Conservation (phyloP, 2,888 invertebrate genomes). For the Apoda limacodes region DNA sequence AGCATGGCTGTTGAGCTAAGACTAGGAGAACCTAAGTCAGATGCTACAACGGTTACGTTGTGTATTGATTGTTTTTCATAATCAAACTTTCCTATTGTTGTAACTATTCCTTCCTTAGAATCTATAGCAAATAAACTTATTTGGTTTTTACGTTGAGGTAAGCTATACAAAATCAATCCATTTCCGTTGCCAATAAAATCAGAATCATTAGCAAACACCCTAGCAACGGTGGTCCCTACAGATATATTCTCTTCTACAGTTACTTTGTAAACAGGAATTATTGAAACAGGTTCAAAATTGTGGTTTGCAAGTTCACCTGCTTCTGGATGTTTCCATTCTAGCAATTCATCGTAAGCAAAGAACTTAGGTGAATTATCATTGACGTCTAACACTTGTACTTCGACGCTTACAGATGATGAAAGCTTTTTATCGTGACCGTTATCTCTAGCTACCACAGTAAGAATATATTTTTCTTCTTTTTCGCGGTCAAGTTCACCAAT, state of each 20-base stretch:
- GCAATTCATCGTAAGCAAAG: constrained; percentile 78
- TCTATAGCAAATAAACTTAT: constrained; percentile 81
- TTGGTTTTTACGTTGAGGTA: constrained; percentile 74
- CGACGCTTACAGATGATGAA: constrained; percentile 80
- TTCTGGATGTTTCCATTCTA: constrained; percentile 60
- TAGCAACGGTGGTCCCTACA: constrained; percentile 79
- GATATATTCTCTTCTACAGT: constrained; percentile 80
- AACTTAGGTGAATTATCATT: constrained; percentile 88
- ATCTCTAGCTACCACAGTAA: constrained; percentile 80
- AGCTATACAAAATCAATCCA: constrained; percentile 82
- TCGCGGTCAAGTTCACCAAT: constrained; percentile 85
- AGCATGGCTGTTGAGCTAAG: constrained; percentile 82
- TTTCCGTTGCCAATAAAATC: constrained; percentile 91
- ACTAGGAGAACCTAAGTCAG: constrained; percentile 87
- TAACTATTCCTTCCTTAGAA: constrained; percentile 85
- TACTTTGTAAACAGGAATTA: constrained; percentile 81
- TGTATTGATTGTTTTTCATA: constrained; percentile 76
- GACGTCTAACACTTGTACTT: constrained; percentile 83
- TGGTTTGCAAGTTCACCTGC: constrained; percentile 57
- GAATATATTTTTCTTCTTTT: constrained; percentile 74
- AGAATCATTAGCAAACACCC: constrained; percentile 85
- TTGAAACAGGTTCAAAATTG: constrained; percentile 62
- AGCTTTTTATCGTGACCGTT: constrained; percentile 74
- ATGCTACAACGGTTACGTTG: constrained; percentile 84
- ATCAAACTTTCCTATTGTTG: constrained; percentile 78